These are phyloP conservation scores for Panagrolaimus sp. DNA, from an alignment of 1,140 invertebrate species.

Conservation along the genomic window DNA sequence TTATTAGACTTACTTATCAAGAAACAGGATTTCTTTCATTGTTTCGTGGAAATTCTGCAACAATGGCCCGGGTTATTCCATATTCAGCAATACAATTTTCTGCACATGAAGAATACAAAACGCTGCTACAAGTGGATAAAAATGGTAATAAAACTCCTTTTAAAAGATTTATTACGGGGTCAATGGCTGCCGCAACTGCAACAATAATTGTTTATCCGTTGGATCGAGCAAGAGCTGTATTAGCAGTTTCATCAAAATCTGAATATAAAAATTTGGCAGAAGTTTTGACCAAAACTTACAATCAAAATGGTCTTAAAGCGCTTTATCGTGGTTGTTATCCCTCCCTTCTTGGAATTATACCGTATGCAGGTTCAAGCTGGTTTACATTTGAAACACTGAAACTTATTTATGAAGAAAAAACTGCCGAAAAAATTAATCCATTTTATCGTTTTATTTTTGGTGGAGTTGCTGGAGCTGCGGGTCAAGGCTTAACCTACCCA, in stretches of 20 bases:
- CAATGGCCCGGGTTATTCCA: constrained; percentile 89
- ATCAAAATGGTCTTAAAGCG: constrained; percentile 72
- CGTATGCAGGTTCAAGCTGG: constrained; percentile 93
- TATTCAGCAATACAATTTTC: constrained; percentile 96
- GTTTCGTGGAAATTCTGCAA: constrained; percentile 95
- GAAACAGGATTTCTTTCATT: constrained; percentile 71
- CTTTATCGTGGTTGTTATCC: constrained; percentile 82
- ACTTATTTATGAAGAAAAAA: constrained; percentile 66
- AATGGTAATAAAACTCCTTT: constrained; percentile 58
- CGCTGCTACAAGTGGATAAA: constrained; percentile 70
- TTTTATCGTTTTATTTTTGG: constrained; percentile 72
- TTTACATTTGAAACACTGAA: constrained; percentile 94
- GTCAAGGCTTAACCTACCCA: constrained; percentile 91
- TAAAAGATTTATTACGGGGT: constrained; percentile 76
- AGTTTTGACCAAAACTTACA: constrained; percentile 77
- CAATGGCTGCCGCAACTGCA: constrained; percentile 81
- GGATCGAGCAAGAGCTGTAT: constrained; percentile 88
- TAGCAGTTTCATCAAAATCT: constrained; percentile 85
- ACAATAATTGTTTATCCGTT: constrained; percentile 88
- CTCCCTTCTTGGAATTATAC: constrained; percentile 85
- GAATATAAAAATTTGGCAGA: constrained; percentile 65
- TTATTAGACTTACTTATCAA: constrained; percentile 70
- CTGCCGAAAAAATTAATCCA: constrained; percentile 42
- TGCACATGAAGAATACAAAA: constrained; percentile 91
- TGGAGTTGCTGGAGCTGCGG: constrained; percentile 77